Conservation (phyloP, 1,140 invertebrate species). For the Drosophila repleta region DNA sequence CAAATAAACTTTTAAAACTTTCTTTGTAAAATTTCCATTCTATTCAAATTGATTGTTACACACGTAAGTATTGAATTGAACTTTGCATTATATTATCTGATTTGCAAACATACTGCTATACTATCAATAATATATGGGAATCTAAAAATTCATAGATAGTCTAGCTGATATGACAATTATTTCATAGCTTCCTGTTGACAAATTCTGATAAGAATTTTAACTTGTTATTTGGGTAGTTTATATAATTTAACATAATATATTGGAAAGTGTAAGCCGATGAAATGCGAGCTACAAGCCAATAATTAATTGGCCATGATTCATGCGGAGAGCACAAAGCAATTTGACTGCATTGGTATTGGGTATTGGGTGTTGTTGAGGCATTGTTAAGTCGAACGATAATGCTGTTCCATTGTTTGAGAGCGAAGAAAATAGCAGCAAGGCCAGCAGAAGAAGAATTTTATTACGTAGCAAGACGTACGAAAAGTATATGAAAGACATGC, state of each 20-base stretch:
- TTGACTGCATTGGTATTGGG: not conserved
- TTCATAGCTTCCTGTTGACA: constrained; percentile 32
- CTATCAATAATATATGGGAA: constrained; percentile 25
- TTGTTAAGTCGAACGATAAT: constrained; percentile 59
- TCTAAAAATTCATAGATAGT: constrained; percentile 28
- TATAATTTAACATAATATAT: not conserved
- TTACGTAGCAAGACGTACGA: constrained; percentile 61
- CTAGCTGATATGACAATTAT: constrained; percentile 36
- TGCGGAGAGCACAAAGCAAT: constrained; percentile 8
- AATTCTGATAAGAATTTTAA: constrained; percentile 26
- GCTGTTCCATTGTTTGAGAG: constrained; percentile 53
- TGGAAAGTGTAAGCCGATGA: too few relatives aligned
- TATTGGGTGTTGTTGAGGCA: constrained; percentile 17
- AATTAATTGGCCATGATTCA: not conserved
- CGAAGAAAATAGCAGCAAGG: constrained; percentile 25
- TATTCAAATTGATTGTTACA: not conserved
- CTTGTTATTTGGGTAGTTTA: constrained; percentile 3
- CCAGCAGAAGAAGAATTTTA: constrained; percentile 43
- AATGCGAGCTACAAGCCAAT: not conserved
- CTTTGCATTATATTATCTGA: constrained; percentile 22
- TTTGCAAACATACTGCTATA: constrained; percentile 20
- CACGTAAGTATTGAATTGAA: constrained; percentile 16
- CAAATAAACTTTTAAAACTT: too few relatives aligned
- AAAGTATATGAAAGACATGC: constrained; percentile 47
- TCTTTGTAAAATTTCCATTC: not conserved